phyloP scores from a whole-genome alignment of 1,140 invertebrate genomes.

The Bombyx mori region ASM3026992v2 NC_085112.1:15737001-15737500 shows the following conservation, averaged over 20 bases:
- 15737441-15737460: slow-evolving; percentile 43
- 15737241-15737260: slow-evolving; percentile 72
- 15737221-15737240: slow-evolving; percentile 70
- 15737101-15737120: slow-evolving; percentile 43
- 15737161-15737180: slow-evolving; percentile 54
- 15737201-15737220: slow-evolving; percentile 54
- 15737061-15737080: slow-evolving; percentile 80
- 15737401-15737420: slow-evolving; percentile 50
- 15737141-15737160: slow-evolving; percentile 57
- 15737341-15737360: slow-evolving; percentile 30
- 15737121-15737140: slow-evolving; percentile 48
- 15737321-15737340: slow-evolving; percentile 29
- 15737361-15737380: slow-evolving; percentile 28
- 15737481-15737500: slow-evolving; percentile 31
- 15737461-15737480: slow-evolving; percentile 32
- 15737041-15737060: slow-evolving; percentile 91
- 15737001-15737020: slow-evolving; percentile 44
- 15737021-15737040: slow-evolving; percentile 83
- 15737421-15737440: slow-evolving; percentile 25
- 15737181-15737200: slow-evolving; percentile 50
- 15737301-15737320: slow-evolving; percentile 57
- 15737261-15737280: slow-evolving; percentile 44
- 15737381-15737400: slow-evolving; percentile 46
- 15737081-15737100: slow-evolving; percentile 30
- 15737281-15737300: slow-evolving; percentile 33